These are phyloP conservation scores for Suncus etruscus DNA, from an alignment of 2,113 vertebrate species.

Conservation along the genomic window DNA sequence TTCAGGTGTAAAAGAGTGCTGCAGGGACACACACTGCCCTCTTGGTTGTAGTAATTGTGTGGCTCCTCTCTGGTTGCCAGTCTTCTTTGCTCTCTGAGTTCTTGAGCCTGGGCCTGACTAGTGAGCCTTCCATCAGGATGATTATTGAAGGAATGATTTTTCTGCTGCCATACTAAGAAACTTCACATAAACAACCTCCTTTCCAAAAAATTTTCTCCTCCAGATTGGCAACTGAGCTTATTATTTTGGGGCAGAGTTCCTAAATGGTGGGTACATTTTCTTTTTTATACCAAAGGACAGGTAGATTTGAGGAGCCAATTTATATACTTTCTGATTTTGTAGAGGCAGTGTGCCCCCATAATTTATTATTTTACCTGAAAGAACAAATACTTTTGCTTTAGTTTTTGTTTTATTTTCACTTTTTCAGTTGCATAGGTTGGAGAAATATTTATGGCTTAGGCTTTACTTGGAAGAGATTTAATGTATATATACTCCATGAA, in stretches of 20 bases:
- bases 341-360: background rate
- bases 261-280: background rate
- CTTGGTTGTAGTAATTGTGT: background rate
- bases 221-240: background rate
- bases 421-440: background rate
- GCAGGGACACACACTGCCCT: background rate
- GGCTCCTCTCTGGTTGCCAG: background rate
- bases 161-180: background rate
- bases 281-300: background rate
- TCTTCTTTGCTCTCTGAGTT: background rate
- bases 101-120: background rate
- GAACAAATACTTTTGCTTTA: background rate
- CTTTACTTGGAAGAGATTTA: conserved; percentile 1
- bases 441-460: background rate
- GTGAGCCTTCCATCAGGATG: background rate
- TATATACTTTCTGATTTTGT: conserved; percentile 19
- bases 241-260: conserved; percentile 19
- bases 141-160: background rate
- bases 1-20: background rate
- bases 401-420: conserved; percentile 37
- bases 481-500: background rate
- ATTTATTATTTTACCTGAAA: background rate
- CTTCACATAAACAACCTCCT: background rate
- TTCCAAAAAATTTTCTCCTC: background rate
- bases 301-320: background rate